phyloP scores from a whole-genome alignment of 2,797 vertebrate species.

The Manis pentadactyla region DNA sequence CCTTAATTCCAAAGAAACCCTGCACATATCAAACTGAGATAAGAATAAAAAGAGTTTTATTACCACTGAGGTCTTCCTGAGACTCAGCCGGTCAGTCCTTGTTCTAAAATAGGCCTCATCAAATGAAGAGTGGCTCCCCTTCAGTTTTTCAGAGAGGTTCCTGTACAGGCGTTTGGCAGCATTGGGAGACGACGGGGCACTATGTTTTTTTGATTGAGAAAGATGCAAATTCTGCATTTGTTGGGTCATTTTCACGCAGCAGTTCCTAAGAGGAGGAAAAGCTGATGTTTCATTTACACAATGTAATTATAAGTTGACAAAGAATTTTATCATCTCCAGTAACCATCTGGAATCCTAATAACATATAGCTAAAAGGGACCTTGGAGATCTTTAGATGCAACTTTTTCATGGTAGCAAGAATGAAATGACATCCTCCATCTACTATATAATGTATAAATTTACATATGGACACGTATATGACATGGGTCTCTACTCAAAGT shows the following conservation, averaged over 20 bases:
- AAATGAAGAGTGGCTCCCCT: constrained; percentile 95
- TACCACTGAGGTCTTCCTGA: constrained; percentile 95
- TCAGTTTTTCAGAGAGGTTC: constrained; percentile 97
- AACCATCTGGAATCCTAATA: constrained; percentile 22
- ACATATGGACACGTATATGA: background rate
- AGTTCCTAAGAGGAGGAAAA: constrained; percentile 84
- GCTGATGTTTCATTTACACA: constrained; percentile 11
- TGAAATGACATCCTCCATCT: constrained; percentile 13
- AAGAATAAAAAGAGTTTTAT: constrained; percentile 67
- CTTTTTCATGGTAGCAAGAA: background rate
- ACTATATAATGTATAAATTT: background rate
- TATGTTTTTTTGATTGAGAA: constrained; percentile 92
- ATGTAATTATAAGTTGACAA: constrained; percentile 10
- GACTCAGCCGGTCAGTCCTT: constrained; percentile 93
- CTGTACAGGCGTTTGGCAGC: constrained; percentile 97
- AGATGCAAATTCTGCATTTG: constrained; percentile 97
- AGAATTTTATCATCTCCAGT: background rate
- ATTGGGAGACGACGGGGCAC: constrained; percentile 93
- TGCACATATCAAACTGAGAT: background rate
- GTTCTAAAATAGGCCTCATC: constrained; percentile 95
- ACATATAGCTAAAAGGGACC: background rate
- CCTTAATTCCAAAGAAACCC: constrained; percentile 4
- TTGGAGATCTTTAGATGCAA: background rate
- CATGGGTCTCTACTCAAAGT: background rate
- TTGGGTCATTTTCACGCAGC: constrained; percentile 92